phyloP scores from a whole-genome alignment of 2,888 invertebrate species.

The Xanthorhoe designata region DNA sequence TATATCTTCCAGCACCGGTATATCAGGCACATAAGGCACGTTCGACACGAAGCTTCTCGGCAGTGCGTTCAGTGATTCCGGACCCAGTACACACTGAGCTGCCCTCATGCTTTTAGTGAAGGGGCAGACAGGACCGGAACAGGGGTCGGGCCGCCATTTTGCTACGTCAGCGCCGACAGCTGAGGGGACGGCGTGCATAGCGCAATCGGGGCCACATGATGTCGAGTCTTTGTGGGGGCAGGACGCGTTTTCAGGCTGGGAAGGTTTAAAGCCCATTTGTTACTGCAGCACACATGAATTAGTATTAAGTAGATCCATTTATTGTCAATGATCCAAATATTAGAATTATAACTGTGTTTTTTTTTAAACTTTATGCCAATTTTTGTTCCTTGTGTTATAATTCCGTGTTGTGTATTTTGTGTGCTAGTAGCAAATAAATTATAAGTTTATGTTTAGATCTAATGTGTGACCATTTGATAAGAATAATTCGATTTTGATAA shows the following conservation, averaged over 20 bases:
- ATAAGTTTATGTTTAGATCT: no score
- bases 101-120: conserved; percentile 68
- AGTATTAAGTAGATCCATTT: no score
- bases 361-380: no score
- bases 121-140: conserved; percentile 55
- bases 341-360: no score
- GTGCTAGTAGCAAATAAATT: no score
- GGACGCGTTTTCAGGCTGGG: conserved; percentile 47
- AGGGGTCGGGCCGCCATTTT: conserved; percentile 56
- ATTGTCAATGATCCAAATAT: no score
- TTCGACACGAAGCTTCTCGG: conserved; percentile 26
- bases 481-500: no score
- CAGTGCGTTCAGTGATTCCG: conserved; percentile 52
- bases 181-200: conserved; percentile 48
- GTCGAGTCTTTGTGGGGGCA: conserved; percentile 58
- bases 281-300: no score
- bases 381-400: no score
- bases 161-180: conserved; percentile 50
- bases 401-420: no score
- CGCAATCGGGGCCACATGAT: conserved; percentile 62
- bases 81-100: conserved; percentile 69
- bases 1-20: conserved; percentile 46
- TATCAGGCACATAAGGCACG: conserved; percentile 42
- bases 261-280: no score
- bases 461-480: no score